Base-by-base conservation (phyloP, 2,113 vertebrate species). In the Cheirogaleus medius region DNA sequence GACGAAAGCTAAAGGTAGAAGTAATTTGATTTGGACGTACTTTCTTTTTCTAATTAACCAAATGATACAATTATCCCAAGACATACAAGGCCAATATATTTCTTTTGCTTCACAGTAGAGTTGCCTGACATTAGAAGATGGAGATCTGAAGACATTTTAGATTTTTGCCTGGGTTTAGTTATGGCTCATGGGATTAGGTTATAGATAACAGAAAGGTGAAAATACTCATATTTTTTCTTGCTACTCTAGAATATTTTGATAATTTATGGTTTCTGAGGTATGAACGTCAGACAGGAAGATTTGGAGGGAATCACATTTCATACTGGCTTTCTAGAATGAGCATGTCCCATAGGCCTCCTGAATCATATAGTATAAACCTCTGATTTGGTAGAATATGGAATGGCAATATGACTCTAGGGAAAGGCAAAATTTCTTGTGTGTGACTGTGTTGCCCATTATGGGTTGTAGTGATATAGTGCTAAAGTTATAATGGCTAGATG, bases 341-440 rank as follows among this genome's bases (percentile, higher is more conserved):
- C 21, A 87, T n/a, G 27, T 94, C 84, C 49, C 92, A 83, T 17
- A 87, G 73, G 87, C 12, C 39, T 97, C n/a, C 74, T 95, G 63
- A 95, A 78, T 89, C 92, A 86, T 80, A 68, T 10, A 94, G 68
- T 44, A 47, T 90, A 64, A 91, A 18, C n/a, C 74, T 83, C 39
- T 96, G 95, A 78, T 94, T 95, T 95, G n/a, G 56, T 94, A 87
- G 68, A 68, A 94, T 74, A 95, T 78, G 78, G 94, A 94, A 87
- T 87, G 69, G 20, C 49, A 87, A 52, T 90, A 29, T 52, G 54
- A 90, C 87, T 90, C 87, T 9, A 68, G 73, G 63, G 87, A 86
- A 91, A 90, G 47, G 21, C 21, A 80, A 49, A 89, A 21, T 80
- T 95, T 69, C 60, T 58, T 95, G 32, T 87, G 47, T 81, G 10